Percentiles rank a stretch among this genome's conserved stretches.
phyloP scores from a whole-genome alignment of 2,888 invertebrate genomes.

The Andrena trimmerana region DNA sequence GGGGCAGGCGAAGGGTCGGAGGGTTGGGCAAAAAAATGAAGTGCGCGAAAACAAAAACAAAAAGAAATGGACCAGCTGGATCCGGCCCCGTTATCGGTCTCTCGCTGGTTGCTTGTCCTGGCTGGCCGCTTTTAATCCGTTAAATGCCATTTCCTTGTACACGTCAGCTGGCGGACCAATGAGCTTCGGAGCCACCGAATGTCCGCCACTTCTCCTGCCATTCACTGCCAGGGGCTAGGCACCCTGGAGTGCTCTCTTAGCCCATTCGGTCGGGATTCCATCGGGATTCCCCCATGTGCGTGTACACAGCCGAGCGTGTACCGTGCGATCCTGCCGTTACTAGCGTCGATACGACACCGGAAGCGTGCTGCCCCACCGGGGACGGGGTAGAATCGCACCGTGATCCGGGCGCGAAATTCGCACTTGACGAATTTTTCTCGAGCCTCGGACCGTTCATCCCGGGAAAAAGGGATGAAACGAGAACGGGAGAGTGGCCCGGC shows the following conservation, averaged over 20 bases:
- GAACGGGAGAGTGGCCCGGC: not conserved
- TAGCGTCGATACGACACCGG: conserved; percentile 25
- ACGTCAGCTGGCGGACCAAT: conserved; percentile 72
- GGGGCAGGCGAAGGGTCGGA: not conserved
- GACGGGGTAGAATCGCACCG: conserved; percentile 25
- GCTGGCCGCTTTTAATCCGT: conserved; percentile 74
- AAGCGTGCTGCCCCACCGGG: conserved; percentile 27
- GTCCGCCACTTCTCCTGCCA: conserved; percentile 60
- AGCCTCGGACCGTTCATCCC: not conserved
- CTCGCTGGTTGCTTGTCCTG: conserved; percentile 45
- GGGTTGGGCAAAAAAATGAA: conserved; percentile 15
- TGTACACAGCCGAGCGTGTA: conserved; percentile 36
- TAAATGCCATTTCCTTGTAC: conserved; percentile 79
- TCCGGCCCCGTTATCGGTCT: conserved; percentile 53
- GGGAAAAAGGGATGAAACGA: not conserved
- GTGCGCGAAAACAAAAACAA: conserved; percentile 27
- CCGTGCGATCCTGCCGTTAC: not conserved
- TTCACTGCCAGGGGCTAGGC: conserved; percentile 51
- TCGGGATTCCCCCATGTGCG: conserved; percentile 37
- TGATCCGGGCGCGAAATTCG: conserved; percentile 5
- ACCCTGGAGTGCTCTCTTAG: conserved; percentile 62
- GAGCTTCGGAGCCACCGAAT: conserved; percentile 65
- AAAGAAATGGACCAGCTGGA: conserved; percentile 33
- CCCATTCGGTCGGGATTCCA: conserved; percentile 58
- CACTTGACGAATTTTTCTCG: not conserved